phyloP scores from a whole-genome alignment of 2,888 invertebrate species.

The Parelbella ahira region DNA sequence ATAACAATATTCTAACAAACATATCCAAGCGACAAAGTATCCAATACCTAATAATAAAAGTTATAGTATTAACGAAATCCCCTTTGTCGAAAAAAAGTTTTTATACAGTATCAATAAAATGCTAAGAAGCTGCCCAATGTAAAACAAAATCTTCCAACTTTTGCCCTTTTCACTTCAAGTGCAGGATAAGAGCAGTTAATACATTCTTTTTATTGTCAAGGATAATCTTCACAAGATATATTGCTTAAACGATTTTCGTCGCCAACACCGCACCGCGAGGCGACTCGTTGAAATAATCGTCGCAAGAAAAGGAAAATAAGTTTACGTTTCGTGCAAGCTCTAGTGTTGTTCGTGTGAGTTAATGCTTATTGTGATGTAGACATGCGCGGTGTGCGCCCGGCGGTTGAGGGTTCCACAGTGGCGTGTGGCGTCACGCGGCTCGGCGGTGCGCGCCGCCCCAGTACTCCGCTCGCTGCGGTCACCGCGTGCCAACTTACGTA shows the following conservation, averaged over 20 bases:
- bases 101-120: background rate
- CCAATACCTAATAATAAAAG: too few species aligned
- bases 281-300: constrained; percentile 44
- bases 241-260: constrained; percentile 30
- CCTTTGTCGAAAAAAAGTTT: too few species aligned
- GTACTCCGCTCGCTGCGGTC: constrained; percentile 27
- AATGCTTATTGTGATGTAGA: constrained; percentile 60
- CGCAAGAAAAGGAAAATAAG: constrained; percentile 59
- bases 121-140: background rate
- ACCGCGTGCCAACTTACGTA: constrained; percentile 61
- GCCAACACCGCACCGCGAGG: constrained; percentile 33
- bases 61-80: too few species aligned
- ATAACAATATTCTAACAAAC: too few species aligned
- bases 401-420: constrained; percentile 47
- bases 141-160: background rate
- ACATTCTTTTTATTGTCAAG: constrained; percentile 6
- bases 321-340: constrained; percentile 50
- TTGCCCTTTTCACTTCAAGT: background rate
- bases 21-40: too few species aligned
- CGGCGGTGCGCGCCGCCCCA: constrained; percentile 41
- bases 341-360: constrained; percentile 61
- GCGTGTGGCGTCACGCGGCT: constrained; percentile 49
- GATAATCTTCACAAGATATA: constrained; percentile 27
- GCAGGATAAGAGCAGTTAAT: constrained; percentile 2
- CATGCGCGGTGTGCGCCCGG: constrained; percentile 63